phyloP scores from a whole-genome alignment of 2,797 vertebrate genomes.

The Platyrinchus mystaceus region DNA sequence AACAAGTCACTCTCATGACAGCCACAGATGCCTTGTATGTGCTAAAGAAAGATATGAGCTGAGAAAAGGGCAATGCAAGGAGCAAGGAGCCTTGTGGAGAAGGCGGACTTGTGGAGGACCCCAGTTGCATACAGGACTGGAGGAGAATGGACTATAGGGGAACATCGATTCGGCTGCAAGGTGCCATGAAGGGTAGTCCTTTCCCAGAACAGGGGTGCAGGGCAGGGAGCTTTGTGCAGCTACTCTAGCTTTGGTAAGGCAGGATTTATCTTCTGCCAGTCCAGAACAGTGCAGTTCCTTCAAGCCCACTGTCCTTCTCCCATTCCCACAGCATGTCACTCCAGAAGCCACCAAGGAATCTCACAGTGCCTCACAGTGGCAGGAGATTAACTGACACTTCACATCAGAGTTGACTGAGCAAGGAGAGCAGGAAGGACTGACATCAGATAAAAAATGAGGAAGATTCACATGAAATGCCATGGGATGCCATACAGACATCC shows the following conservation, averaged over 20 bases:
- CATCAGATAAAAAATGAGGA: not conserved
- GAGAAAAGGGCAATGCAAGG: not conserved
- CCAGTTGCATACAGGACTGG: not conserved
- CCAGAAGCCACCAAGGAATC: constrained; percentile 17
- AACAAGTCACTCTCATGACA: not conserved
- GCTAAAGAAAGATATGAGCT: not conserved
- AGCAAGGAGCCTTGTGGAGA: not conserved
- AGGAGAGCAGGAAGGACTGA: not conserved
- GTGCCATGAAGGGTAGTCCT: not conserved
- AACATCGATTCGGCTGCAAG: not conserved
- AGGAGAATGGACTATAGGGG: not conserved
- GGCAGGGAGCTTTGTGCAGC: not conserved
- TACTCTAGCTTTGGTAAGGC: not conserved
- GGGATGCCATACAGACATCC: not conserved
- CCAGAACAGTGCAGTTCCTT: not conserved
- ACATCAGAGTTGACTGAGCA: not conserved
- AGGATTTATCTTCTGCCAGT: not conserved
- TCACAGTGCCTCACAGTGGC: constrained; percentile 40
- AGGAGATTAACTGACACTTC: not conserved
- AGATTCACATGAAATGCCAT: not conserved
- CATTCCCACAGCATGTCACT: not conserved
- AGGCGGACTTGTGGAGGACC: not conserved
- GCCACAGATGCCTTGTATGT: not conserved
- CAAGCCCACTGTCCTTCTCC: not conserved
- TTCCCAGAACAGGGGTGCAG: not conserved